phyloP scores from a whole-genome alignment of 2,888 invertebrate genomes.

The Eudemis profundana region DNA sequence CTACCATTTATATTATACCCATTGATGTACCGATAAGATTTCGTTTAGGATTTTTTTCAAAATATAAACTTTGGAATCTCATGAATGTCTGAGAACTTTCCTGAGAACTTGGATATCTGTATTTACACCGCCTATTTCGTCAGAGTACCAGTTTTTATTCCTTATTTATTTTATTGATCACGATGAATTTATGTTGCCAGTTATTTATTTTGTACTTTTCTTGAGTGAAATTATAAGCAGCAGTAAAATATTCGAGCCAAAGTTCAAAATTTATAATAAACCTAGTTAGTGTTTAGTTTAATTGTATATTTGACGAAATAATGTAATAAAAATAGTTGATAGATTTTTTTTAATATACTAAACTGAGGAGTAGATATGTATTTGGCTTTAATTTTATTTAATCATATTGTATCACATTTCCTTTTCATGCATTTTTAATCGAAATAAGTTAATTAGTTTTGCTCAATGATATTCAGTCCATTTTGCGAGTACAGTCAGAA shows the following conservation, averaged over 20 bases:
- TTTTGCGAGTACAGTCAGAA: neutral
- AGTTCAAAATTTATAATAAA: slow-evolving; percentile 34
- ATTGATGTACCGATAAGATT: no score
- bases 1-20: no score
- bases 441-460: slow-evolving; percentile 2
- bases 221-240: slow-evolving; percentile 15
- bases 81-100: no score
- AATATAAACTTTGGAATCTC: no score
- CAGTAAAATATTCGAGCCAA: slow-evolving; percentile 28
- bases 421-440: slow-evolving; percentile 24
- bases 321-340: slow-evolving; percentile 32
- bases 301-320: slow-evolving; percentile 41
- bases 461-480: slow-evolving; percentile 7
- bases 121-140: no score
- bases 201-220: neutral
- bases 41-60: no score
- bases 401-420: slow-evolving; percentile 31
- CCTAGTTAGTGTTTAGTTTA: slow-evolving; percentile 32
- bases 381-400: slow-evolving; percentile 39
- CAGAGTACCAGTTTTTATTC: neutral
- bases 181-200: slow-evolving; percentile 12
- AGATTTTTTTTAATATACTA: slow-evolving; percentile 33
- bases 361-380: slow-evolving; percentile 33
- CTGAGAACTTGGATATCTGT: no score
- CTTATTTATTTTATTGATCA: slow-evolving; percentile 23